These are phyloP conservation scores for Puma concolor DNA, from an alignment of 2,113 vertebrate genomes.

Conservation along the genomic window DNA sequence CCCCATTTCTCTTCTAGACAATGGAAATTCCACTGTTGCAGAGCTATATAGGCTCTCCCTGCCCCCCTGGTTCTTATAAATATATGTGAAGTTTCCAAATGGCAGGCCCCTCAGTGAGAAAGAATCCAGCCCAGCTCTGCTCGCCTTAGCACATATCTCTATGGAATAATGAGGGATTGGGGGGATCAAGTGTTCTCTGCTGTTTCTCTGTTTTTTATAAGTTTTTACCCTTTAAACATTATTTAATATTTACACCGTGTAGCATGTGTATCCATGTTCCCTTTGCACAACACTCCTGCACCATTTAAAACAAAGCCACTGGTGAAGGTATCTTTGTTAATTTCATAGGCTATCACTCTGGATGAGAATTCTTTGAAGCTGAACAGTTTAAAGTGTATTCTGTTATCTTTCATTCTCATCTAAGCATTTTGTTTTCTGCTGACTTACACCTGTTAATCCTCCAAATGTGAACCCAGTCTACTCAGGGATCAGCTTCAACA, in stretches of 20 bases:
- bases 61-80: neutral
- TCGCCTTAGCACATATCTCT: neutral
- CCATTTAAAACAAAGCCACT: neutral
- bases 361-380: conserved; percentile 14
- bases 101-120: neutral
- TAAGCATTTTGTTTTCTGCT: conserved; percentile 54
- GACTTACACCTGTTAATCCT: neutral
- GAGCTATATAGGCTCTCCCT: neutral
- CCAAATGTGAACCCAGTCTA: neutral
- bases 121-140: neutral
- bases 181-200: neutral
- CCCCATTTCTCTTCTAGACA: neutral
- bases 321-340: conserved; percentile 3
- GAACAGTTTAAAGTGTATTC: conserved; percentile 13
- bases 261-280: neutral
- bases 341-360: neutral
- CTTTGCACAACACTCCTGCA: neutral
- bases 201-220: neutral
- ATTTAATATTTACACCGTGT: neutral
- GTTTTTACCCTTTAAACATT: neutral
- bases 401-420: neutral
- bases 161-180: neutral
- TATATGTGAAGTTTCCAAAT: neutral
- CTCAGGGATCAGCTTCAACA: neutral
- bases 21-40: neutral